Evolutionary conservation across 2,797 vertebrate species (phyloP).

Genomic region (Syngnathus rostellatus): DNA sequence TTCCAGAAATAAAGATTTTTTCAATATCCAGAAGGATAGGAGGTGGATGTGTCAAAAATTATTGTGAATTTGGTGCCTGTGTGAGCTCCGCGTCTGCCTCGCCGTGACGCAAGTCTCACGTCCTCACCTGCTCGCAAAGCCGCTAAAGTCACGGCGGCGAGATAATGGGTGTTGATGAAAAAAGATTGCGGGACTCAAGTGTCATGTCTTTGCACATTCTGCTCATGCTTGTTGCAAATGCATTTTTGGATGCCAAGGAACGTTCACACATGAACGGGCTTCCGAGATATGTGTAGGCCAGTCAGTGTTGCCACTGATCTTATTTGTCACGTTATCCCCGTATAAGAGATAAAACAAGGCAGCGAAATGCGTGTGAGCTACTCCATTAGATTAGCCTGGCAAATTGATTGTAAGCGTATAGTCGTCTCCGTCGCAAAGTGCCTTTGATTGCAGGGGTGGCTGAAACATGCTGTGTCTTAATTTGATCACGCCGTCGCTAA

Average conservation of each 20-base stretch:
- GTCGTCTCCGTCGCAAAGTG: conserved; percentile 57
- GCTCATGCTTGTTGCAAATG: conserved; percentile 19
- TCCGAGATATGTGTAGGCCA: not conserved
- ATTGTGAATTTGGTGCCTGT: not conserved
- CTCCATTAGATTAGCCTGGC: conserved; percentile 54
- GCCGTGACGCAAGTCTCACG: not conserved
- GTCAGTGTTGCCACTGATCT: not conserved
- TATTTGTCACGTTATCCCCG: not conserved
- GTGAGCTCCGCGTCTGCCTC: not conserved
- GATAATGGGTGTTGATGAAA: conserved; percentile 47
- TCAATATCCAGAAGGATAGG: not conserved
- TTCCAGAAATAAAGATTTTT: not conserved
- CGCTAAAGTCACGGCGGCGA: conserved; percentile 27
- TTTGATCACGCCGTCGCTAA: conserved; percentile 63
- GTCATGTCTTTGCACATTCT: conserved; percentile 21
- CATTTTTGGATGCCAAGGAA: conserved; percentile 33
- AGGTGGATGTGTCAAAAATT: conserved; percentile 1
- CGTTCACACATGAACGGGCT: conserved; percentile 22
- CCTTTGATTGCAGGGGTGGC: conserved; percentile 54
- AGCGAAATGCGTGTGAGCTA: conserved; percentile 22
- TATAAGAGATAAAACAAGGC: not conserved
- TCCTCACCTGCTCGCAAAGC: conserved; percentile 28
- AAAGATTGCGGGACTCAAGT: conserved; percentile 28
- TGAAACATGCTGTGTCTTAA: conserved; percentile 50
- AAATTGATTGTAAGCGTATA: conserved; percentile 65